Evolutionary conservation across 1,140 invertebrate species (phyloP), one percentile per base, ranked within the genome.

Genomic region (Lasaia peninsularis): DNA sequence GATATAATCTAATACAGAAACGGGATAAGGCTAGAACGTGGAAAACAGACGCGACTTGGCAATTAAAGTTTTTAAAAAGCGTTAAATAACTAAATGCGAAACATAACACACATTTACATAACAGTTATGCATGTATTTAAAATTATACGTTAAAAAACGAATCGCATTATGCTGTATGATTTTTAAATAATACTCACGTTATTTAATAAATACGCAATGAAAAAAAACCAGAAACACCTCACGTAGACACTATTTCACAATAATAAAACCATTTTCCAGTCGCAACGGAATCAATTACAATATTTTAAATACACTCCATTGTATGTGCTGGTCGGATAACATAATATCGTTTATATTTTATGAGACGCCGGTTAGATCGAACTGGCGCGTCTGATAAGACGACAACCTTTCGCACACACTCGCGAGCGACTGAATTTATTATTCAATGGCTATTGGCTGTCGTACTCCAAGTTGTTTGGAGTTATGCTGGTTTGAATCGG

Each of bases 261-360:
- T 44, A 14, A 21, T 44, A 44, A 44, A 44, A 44, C 10, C 40
- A 44, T 44, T 44, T 44, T 11, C 40, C 20, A 44, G 20, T 44
- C 18, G 21, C 12, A 50, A 31, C 16, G 16, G 40, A 54, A 57
- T 57, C 56, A 55, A 66, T 63, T 69, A 56, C 48, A 63, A 65
- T 65, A 58, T 40, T 60, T 62, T 48, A 49, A 63, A 14, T 63
- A 58, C 52, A 58, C 37, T 63, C 58, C 63, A 71, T 71, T 71
- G 69, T 71, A 33, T 64, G 35, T 52, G 61, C 52, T 14, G 61
- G 32, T 52, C 56, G 33, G 31, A 53, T 53, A 52, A 52, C 54
- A 52, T 58, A 58, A 28, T 58, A 54, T 52, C 44, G 44, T 48
- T 21, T 20, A 48, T 48, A 48, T 54, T 59, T 59, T 32, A 35